Evolutionary conservation across 2,888 invertebrate species (phyloP), one percentile per base, ranked within the genome.

Genomic region (Brenthis hecate): DNA sequence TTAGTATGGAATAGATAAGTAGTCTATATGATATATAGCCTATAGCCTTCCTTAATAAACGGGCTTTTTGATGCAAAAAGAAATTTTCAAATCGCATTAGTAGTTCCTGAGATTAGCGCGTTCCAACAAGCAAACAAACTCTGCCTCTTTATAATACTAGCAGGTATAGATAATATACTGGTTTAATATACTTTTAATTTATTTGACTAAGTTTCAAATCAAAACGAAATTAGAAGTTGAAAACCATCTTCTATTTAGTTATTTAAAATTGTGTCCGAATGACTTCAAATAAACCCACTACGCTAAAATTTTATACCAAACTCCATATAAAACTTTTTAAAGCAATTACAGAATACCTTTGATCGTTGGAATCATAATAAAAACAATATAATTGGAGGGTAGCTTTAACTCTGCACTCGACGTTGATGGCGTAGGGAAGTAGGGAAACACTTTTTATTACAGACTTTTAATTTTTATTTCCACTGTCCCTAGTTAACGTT

Each of bases 311-410:
- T 68, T 62, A 51, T 43, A 63, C 48, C 65, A 54, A 36, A 58
- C 68, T 11, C 55, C 60, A 56, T 48, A 47, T 53, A 55, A 32
- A 65, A 65, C 19, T 56, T 54, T 48, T 62, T 61, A 57, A 57
- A 60, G 65, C 66, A 69, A 71, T 70, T 70, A 70, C 61, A 63
- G 58, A 53, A 55, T 58, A 64, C 71, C 69, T 66, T 71, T 71
- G 66, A 69, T 64, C 56, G 56, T 58, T 63, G 48, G 47, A 64
- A 61, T 65, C 68, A 71, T 69, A 68, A 71, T 68, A 71, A 71
- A 71, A 64, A 71, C 64, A 66, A 56, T 66, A 62, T 64, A 69
- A 71, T 64, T 64, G 63, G 63, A 66, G 48, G 55, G 68, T 54
- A 50, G 62, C 56, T 43, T 66, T 61, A 71, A 68, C 56, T 68